A percentile compares a stretch with the other conserved stretches of the same genome.
These are phyloP conservation scores for Pseudomyrmex gracilis DNA, from an alignment of 1,140 invertebrate species.

Conservation along the genomic window DNA sequence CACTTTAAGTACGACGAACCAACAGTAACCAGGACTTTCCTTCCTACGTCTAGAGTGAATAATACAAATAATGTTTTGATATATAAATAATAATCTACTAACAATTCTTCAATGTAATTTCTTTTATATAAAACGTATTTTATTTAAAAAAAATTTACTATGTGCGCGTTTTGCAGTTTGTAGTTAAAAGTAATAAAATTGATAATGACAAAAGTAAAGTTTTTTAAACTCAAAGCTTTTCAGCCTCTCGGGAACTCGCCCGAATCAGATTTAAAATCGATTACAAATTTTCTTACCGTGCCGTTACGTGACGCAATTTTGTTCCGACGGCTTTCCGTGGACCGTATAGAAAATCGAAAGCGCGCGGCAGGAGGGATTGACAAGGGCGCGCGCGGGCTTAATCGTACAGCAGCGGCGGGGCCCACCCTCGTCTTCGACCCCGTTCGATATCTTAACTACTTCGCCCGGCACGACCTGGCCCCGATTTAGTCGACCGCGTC, in stretches of 20 bases:
- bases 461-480: conserved; percentile 25
- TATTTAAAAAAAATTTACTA: neutral
- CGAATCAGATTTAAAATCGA: conserved; percentile 31
- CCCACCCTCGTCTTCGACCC: conserved; percentile 47
- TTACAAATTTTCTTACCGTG: conserved; percentile 44
- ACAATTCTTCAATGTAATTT: neutral
- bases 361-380: neutral
- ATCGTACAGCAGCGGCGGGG: conserved; percentile 22
- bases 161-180: neutral
- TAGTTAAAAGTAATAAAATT: no score
- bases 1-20: conserved; percentile 28
- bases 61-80: no score
- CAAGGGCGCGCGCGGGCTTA: conserved; percentile 10
- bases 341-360: conserved; percentile 48
- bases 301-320: conserved; percentile 48
- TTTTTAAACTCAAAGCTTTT: conserved; percentile 2
- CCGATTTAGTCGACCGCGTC: conserved; percentile 50
- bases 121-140: no score
- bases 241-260: neutral
- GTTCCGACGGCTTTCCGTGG: conserved; percentile 20
- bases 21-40: conserved; percentile 3
- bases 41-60: neutral
- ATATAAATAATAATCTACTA: no score
- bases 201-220: neutral
- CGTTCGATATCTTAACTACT: conserved; percentile 58